Evolutionary conservation across 2,888 invertebrate genomes (phyloP), one percentile per base, ranked within the genome.

Genomic region (Drosophila anomelani): DNA sequence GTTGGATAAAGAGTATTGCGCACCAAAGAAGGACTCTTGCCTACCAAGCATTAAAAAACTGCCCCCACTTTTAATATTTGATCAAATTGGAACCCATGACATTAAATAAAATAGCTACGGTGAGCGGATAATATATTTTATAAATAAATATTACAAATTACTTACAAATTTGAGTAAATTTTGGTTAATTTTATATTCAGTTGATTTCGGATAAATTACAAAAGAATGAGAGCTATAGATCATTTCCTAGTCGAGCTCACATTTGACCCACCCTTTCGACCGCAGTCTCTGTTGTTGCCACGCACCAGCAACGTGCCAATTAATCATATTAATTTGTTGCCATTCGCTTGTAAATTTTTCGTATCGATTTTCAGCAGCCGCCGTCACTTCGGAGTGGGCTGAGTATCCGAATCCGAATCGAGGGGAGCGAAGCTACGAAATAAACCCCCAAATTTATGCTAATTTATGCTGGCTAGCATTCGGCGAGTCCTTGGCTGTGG

Each of bases 321-420:
- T 85, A 85, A 85, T 85, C 80, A 88, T 76, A 85, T 85, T 88
- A 85, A 85, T 85, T 83, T 80, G 72, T 62, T 77, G 77, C 74
- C 69, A 43, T 55, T 59, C 51, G 61, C 55, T 62, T 41, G 76
- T 49, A 59, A 43, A 62, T 60, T 76, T 44, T 71, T 51, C 55
- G 59, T 69, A 85, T 88, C 74, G 86, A 88, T 88, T 85, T 85
- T 79, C 32, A 34, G 43, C 58, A 32, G 59, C 23, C 76, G 38
- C 53, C 29, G 29, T 29, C 29, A 29, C 29, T 12, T 12, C n/a
- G 46, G 38, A 23, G 53, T 38, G 51, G 13, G 20, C 44, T 43
- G 44, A 32, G 39, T n/a, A 23, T 46, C 43, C 26, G 15, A 51
- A 34, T 49, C 17, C 13, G 32, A 8, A 34, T 34, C 15, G 3